Evolutionary conservation across 1,140 invertebrate species (phyloP), one percentile per base, ranked within the genome.

Genomic region (Andricus grossulariae): DNA sequence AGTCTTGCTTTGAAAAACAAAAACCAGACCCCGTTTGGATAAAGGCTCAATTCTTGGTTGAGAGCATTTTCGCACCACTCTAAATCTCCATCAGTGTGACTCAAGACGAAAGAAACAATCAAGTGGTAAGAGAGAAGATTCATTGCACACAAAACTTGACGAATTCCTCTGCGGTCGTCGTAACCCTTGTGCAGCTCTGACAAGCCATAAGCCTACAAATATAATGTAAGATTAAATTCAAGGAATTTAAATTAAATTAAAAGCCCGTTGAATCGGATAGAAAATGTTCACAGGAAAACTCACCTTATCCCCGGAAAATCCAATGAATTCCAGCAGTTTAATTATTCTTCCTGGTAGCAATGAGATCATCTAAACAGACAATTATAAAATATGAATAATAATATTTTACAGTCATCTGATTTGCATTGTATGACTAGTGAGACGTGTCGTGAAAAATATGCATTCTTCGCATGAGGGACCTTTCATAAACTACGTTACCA

Each of bases 221-320:
- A 76, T 54, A 71, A 52, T 74, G 49, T 70, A 18, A 32, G 25
- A 32, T 32, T 32, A 5, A 32, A 32, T 32, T 32, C 3, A 32
- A 32, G 25, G 25, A 32, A 32, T 32, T 32, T 3, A 32, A 32
- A 32, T 32, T 32, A 32, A 32, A 32, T 32, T 32, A 32, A 5
- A 32, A 32, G 4, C 25, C 25, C 3, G 0, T 32, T 32, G 5
- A 32, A 32, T 32, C 25, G 5, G 25, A 32, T 32, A 5, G 25
- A 5, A 19, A 52, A 73, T 19, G 7, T 45, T 72, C 4, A 2
- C 2, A 32, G 25, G 25, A 5, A 32, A 32, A 8, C 86, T 91
- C 91, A 98, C 97, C 93, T 97, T 96, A 88, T 97, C 96, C n/a
- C 97, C 97, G 49, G 96, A 96, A 89, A 99, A 99, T 49, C 98